These are phyloP conservation scores for Chaenocephalus aceratus DNA, from an alignment of 2,113 vertebrate genomes.

Conservation along the genomic window DNA sequence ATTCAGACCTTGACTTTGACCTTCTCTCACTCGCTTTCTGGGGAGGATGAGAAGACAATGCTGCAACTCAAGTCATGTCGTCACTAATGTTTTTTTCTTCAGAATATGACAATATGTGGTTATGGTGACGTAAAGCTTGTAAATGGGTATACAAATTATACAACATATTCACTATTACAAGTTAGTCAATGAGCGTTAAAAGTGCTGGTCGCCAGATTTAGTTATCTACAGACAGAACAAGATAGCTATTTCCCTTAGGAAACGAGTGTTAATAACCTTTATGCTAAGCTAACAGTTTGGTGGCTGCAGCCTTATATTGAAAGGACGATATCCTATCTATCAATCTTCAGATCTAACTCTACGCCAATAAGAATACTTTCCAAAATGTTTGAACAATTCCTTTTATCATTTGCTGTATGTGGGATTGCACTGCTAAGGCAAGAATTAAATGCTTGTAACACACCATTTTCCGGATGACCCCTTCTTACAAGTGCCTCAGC, in stretches of 20 bases:
- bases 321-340: neutral
- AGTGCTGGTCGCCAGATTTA: neutral
- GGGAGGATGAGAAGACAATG: slow-evolving; percentile 33
- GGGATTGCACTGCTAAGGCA: neutral
- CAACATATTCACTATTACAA: neutral
- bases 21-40: slow-evolving; percentile 38
- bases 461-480: neutral
- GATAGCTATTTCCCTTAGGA: neutral
- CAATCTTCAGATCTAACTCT: neutral
- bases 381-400: neutral
- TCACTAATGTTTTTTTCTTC: neutral
- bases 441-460: neutral
- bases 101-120: neutral
- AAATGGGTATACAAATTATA: neutral
- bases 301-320: neutral
- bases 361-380: neutral
- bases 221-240: neutral
- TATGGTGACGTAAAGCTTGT: neutral
- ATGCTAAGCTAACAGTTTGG: neutral
- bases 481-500: no score
- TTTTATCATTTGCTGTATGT: neutral
- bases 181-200: neutral
- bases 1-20: slow-evolving; percentile 80
- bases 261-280: neutral
- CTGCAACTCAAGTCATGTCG: slow-evolving; percentile 5